These are phyloP conservation scores for Bubo blakistoni DNA, from an alignment of 2,113 vertebrate genomes.

Conservation along the genomic window DNA sequence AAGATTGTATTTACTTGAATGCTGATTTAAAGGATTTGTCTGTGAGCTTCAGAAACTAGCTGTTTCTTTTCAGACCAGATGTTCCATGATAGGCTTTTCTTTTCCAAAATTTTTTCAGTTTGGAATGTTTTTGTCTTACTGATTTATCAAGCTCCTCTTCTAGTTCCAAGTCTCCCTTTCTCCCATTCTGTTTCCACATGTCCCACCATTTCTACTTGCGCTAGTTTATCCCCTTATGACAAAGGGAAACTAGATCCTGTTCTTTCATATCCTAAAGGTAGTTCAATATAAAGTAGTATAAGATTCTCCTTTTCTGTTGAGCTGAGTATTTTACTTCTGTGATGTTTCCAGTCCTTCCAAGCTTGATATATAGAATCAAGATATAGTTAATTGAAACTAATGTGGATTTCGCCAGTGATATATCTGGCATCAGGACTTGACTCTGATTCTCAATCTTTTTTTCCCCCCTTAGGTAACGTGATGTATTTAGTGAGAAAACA, in stretches of 20 bases:
- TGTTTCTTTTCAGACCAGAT: background rate
- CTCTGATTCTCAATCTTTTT: background rate
- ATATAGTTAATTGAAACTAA: background rate
- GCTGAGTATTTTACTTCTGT: background rate
- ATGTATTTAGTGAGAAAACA: background rate
- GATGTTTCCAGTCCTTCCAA: background rate
- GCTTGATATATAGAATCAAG: background rate
- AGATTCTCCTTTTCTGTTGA: background rate
- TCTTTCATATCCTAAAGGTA: background rate
- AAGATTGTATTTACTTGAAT: background rate
- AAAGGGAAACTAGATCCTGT: background rate
- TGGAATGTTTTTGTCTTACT: background rate
- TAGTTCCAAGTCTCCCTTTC: background rate
- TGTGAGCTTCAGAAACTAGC: background rate
- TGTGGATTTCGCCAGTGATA: background rate
- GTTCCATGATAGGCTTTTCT: background rate
- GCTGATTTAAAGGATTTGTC: background rate
- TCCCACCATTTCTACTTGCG: background rate
- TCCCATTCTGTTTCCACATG: background rate
- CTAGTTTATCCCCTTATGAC: background rate
- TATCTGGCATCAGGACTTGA: background rate
- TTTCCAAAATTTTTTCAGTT: background rate
- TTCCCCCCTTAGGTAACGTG: background rate
- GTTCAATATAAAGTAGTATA: background rate
- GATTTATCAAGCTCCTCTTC: background rate